Evolutionary conservation across 2,888 invertebrate species (phyloP), one percentile per base, ranked within the genome.

Genomic region (Marronus borbonicus): DNA sequence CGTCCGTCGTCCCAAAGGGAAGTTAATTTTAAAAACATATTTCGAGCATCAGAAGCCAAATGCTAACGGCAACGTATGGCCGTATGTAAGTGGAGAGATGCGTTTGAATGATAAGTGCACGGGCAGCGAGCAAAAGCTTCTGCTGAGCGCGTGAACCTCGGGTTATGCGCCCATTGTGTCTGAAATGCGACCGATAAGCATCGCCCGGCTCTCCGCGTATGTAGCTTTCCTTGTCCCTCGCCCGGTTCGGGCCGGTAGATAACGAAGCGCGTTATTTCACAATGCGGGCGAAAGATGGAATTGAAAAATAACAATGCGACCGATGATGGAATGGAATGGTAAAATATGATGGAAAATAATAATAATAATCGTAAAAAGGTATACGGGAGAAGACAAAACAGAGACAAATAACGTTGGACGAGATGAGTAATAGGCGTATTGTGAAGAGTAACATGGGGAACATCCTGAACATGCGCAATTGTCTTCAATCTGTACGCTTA

Each of bases 111-210:
- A 74, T 74, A 74, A 62, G 60, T 20, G 24, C 36, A 62, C 72
- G 44, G 60, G n/a, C 24, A 58, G 55, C 17, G 72, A 60, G 72
- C 72, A 55, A 74, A 74, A 74, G 77, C 77, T 70, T 64, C 77
- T 77, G 77, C 77, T 72, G 70, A 20, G 72, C 77, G 77, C 77
- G 77, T 77, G 77, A 77, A 77, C 72, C 65, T 49, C 72, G 79
- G 70, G 77, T 76, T 78, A 68, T 74, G 75, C 77, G 72, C 60
- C 85, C 83, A 86, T 86, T 87, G 87, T 87, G 86, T 85, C 85
- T 84, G 85, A 86, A 87, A 87, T 86, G 86, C 85, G 44, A 85
- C 85, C 82, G 87, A 87, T 87, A 86, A 85, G 81, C 84, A 87
- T 87, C 87, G 82, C 64, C 49, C n/a, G 8, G 20, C 55, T 58